A percentile compares a stretch with the other conserved stretches of the same genome.
Evolutionary conservation across 2,113 vertebrate species (phyloP).

Genomic region (Oenanthe oenanthe): DNA sequence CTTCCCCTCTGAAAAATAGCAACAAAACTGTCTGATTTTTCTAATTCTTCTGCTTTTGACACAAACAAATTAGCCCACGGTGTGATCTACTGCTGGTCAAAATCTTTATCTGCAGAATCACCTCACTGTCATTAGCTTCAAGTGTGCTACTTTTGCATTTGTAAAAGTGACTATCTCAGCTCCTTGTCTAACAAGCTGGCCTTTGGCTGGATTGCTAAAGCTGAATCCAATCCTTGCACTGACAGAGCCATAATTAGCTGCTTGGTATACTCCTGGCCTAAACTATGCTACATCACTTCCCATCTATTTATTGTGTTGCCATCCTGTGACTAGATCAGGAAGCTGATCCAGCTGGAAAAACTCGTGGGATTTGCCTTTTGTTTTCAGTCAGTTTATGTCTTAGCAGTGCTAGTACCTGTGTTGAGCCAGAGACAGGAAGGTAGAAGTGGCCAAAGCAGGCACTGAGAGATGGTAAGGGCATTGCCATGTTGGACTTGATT

Average conservation of each 20-base stretch:
- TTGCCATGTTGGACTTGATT: not conserved
- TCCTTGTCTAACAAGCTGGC: fast-evolving
- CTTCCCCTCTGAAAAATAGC: not conserved
- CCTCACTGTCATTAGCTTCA: not conserved
- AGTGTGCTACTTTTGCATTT: not conserved
- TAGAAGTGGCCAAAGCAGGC: not conserved
- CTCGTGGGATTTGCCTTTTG: not conserved
- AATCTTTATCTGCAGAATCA: not conserved
- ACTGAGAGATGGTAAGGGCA: not conserved
- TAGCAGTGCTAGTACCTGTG: not conserved
- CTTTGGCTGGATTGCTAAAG: not conserved
- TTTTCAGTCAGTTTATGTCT: not conserved
- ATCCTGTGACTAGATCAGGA: not conserved
- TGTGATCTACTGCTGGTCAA: not conserved
- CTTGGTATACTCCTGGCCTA: not conserved
- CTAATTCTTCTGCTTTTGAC: not conserved
- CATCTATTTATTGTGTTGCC: not conserved
- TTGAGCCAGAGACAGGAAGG: not conserved
- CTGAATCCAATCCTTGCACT: not conserved
- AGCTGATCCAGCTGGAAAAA: not conserved
- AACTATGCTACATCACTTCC: not conserved
- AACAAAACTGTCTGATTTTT: not conserved
- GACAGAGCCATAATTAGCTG: not conserved
- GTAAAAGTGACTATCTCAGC: not conserved
- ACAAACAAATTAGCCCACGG: not conserved